Evolutionary conservation across 2,888 invertebrate species (phyloP).

Genomic region (Lymantria dispar): DNA sequence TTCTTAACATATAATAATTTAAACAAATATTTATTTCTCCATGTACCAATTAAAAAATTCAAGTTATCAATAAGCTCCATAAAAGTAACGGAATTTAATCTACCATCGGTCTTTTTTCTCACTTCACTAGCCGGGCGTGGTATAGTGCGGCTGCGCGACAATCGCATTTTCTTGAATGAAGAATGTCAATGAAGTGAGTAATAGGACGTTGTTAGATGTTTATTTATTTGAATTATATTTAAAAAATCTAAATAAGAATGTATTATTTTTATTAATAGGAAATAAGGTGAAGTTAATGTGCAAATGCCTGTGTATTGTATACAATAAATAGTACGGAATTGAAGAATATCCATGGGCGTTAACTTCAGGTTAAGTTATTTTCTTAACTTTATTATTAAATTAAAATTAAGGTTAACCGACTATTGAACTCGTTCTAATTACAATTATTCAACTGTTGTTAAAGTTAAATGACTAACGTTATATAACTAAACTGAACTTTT

Average conservation of each 20-base stretch:
- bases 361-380: constrained; percentile 70
- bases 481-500: constrained; percentile 13
- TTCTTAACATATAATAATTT: no score
- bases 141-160: constrained; percentile 76
- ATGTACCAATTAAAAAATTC: background rate
- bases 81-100: constrained; percentile 20
- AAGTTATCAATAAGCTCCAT: background rate
- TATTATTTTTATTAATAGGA: constrained; percentile 17
- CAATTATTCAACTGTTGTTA: constrained; percentile 12
- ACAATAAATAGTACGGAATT: constrained; percentile 40
- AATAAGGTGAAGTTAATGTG: constrained; percentile 34
- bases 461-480: constrained; percentile 15
- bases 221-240: constrained; percentile 50
- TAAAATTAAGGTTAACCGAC: constrained; percentile 56
- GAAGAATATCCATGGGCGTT: constrained; percentile 74
- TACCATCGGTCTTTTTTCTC: constrained; percentile 34
- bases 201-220: constrained; percentile 57
- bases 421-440: constrained; percentile 29
- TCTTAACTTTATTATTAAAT: constrained; percentile 70
- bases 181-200: constrained; percentile 41
- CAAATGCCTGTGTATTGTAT: constrained; percentile 40
- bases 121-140: constrained; percentile 69
- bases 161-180: constrained; percentile 56
- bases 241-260: constrained; percentile 30
- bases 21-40: no score